Conservation (phyloP, 2,888 invertebrate genomes). For the Diabrotica balteata region DNA sequence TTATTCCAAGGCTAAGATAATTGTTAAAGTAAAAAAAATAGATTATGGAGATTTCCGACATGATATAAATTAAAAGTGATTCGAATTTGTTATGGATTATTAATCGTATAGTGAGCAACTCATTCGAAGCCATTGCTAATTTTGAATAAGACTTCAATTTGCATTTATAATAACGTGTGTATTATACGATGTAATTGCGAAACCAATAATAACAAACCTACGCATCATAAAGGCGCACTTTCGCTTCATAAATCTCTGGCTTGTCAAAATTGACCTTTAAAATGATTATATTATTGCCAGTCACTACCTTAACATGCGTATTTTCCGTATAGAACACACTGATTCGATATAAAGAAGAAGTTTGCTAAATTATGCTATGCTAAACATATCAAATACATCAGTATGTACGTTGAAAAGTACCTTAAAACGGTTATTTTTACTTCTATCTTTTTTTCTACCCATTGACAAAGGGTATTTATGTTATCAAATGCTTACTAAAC, state of each 20-base stretch:
- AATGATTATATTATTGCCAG: neutral
- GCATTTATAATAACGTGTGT: conserved; percentile 1
- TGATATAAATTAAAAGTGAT: conserved; percentile 9
- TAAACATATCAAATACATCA: too few relatives aligned
- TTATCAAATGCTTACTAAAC: too few relatives aligned
- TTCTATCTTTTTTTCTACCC: too few relatives aligned
- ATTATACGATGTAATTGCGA: conserved; percentile 5
- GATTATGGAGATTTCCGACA: conserved; percentile 3
- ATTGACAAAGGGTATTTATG: too few relatives aligned
- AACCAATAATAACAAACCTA: conserved; percentile 6
- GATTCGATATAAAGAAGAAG: too few relatives aligned
- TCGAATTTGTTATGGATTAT: conserved; percentile 4
- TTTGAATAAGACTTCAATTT: conserved; percentile 8
- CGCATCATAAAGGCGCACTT: conserved; percentile 5
- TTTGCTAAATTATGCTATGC: too few relatives aligned
- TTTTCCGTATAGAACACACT: too few relatives aligned
- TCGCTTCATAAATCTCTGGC: conserved; percentile 7
- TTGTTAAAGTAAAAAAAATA: conserved; percentile 5
- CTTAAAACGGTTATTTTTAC: too few relatives aligned
- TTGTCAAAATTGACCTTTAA: neutral
- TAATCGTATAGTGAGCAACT: neutral
- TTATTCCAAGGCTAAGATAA: neutral
- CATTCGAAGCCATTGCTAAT: neutral
- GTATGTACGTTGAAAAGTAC: too few relatives aligned
- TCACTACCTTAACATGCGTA: too few relatives aligned